phyloP scores from a whole-genome alignment of 64 coral and sea anemone species.

The Actinia tenebrosa region DNA sequence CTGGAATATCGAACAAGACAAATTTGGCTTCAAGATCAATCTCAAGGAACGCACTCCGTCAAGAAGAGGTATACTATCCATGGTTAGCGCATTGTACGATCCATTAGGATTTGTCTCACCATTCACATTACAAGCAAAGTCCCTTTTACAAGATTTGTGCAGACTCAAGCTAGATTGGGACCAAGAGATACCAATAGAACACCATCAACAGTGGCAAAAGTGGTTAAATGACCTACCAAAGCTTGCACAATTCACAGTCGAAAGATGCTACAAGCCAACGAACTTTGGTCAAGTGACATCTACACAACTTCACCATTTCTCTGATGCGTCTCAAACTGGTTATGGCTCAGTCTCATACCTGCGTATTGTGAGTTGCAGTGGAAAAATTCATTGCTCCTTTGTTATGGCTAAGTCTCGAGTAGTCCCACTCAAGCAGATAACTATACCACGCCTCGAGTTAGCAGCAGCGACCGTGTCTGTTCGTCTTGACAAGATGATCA shows the following conservation, averaged over 20 bases:
- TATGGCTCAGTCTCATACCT: no score
- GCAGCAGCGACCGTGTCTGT: no score
- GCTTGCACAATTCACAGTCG: constrained; percentile 1
- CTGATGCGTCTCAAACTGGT: no score
- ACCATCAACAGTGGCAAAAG: no score
- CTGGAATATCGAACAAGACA: constrained; percentile 24
- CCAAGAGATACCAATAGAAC: no score
- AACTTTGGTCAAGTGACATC: constrained; percentile 26
- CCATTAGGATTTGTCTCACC: constrained; percentile 51
- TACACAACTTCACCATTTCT: background rate
- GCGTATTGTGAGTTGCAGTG: no score
- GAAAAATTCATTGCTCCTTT: no score
- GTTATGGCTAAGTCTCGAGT: no score
- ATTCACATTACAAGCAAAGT: constrained; percentile 44
- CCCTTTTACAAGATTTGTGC: constrained; percentile 25
- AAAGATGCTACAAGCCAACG: background rate
- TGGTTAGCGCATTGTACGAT: constrained; percentile 39
- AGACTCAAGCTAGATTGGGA: no score
- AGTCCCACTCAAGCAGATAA: no score
- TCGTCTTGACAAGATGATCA: no score
- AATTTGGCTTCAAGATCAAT: background rate
- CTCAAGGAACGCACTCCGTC: background rate
- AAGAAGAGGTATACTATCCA: constrained; percentile 30
- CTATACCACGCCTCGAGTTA: no score
- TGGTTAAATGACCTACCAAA: background rate